A percentile compares a stretch with the other conserved stretches of the same genome.
phyloP scores from a whole-genome alignment of 2,113 vertebrate genomes.

The Parus major region DNA sequence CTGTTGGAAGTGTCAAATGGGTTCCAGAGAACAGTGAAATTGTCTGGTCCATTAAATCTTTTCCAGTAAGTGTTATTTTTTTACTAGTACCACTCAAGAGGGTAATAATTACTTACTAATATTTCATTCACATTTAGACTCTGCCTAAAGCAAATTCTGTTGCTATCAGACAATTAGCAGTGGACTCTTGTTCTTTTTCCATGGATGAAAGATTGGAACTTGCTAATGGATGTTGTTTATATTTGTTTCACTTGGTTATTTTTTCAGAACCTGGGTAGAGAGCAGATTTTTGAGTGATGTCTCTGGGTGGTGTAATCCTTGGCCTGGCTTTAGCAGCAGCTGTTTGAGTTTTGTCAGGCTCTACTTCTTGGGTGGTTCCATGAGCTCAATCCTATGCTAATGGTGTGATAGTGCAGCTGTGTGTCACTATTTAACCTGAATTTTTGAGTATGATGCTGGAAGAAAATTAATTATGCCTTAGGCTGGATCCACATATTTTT shows the following conservation, averaged over 20 bases:
- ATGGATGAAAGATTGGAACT: background rate
- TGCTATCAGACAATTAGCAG: background rate
- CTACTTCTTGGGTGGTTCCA: background rate
- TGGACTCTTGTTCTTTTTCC: background rate
- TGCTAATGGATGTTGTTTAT: background rate
- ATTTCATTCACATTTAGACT: background rate
- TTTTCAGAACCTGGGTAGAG: background rate
- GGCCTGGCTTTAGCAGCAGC: constrained; percentile 1
- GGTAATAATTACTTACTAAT: background rate
- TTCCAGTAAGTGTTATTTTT: constrained; percentile 82
- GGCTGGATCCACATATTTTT: background rate
- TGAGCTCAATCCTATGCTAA: background rate
- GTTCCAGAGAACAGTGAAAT: constrained; percentile 98
- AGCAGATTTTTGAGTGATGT: background rate
- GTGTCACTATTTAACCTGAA: background rate
- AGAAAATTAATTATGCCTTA: background rate
- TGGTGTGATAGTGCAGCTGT: background rate
- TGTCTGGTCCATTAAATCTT: constrained; percentile 98
- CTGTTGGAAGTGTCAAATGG: constrained; percentile 97
- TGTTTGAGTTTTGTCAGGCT: background rate
- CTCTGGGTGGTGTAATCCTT: constrained; percentile 8
- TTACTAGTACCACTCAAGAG: background rate
- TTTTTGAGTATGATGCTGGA: background rate
- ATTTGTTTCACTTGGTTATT: background rate
- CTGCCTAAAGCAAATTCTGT: background rate